Conservation (phyloP, 2,888 invertebrate genomes). For the Microplitis deprimator region DNA sequence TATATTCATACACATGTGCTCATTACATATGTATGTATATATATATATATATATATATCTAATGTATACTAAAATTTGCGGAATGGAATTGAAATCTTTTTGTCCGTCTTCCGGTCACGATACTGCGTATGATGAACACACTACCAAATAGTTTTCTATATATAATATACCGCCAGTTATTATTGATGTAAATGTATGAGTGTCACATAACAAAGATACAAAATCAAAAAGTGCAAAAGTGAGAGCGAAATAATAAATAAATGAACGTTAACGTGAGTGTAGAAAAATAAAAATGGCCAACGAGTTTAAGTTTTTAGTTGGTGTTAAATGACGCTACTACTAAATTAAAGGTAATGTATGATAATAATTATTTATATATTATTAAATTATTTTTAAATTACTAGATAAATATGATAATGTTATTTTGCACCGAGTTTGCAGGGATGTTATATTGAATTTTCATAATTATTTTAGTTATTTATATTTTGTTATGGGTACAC, state of each 20-base stretch:
- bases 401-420: background rate
- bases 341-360: background rate
- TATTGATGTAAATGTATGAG: background rate
- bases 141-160: background rate
- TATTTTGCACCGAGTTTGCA: background rate
- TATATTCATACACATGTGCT: no score
- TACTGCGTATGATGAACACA: background rate
- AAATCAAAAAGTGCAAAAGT: background rate
- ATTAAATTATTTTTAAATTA: background rate
- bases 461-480: background rate
- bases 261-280: background rate
- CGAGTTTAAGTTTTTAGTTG: background rate
- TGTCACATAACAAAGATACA: background rate
- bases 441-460: background rate
- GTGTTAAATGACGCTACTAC: background rate
- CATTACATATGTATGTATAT: no score
- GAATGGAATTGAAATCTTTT: background rate
- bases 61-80: background rate
- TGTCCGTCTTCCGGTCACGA: conserved; percentile 1
- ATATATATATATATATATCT: no score
- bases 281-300: background rate
- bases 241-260: background rate
- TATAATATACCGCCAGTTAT: background rate
- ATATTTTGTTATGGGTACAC: background rate
- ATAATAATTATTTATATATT: background rate